These are phyloP conservation scores for Alosa alosa DNA, from an alignment of 2,113 vertebrate genomes.

Conservation along the genomic window DNA sequence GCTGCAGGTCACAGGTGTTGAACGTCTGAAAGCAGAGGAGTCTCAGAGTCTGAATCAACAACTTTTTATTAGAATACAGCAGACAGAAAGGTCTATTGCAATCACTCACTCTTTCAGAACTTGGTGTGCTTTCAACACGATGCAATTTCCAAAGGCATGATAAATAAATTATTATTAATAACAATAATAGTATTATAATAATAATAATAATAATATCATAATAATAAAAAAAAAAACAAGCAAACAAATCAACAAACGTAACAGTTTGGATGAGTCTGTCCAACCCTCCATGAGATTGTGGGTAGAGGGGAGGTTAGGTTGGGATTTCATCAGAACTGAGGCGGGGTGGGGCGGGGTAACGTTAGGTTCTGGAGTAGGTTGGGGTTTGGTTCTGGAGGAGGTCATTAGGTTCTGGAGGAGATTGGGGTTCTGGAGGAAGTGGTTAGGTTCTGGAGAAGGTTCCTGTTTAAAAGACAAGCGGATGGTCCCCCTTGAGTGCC, in stretches of 20 bases:
- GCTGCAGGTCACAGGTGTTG: background rate
- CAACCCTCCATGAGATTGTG: background rate
- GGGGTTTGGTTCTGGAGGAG: background rate
- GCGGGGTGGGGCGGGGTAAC: background rate
- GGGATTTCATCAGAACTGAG: background rate
- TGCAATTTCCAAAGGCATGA: background rate
- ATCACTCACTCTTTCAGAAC: background rate
- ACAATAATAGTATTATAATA: background rate
- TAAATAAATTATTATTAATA: slow-evolving; percentile 10
- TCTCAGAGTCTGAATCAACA: background rate
- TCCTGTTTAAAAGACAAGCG: no score
- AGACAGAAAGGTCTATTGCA: slow-evolving; percentile 3
- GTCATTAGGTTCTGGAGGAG: background rate
- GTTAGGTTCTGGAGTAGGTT: no score
- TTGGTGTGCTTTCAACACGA: background rate
- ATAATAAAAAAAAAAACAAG: background rate
- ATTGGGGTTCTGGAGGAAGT: no score
- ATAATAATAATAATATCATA: background rate
- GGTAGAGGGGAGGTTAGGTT: background rate
- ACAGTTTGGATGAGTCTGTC: background rate
- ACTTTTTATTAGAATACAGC: background rate
- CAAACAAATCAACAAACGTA: background rate
- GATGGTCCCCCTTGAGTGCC: background rate
- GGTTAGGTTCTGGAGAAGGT: background rate
- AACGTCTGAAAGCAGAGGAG: background rate